A percentile compares a stretch with the other conserved stretches of the same genome.
Evolutionary conservation across 2,113 vertebrate species (phyloP).

Genomic region (Mormyrus iriodes): DNA sequence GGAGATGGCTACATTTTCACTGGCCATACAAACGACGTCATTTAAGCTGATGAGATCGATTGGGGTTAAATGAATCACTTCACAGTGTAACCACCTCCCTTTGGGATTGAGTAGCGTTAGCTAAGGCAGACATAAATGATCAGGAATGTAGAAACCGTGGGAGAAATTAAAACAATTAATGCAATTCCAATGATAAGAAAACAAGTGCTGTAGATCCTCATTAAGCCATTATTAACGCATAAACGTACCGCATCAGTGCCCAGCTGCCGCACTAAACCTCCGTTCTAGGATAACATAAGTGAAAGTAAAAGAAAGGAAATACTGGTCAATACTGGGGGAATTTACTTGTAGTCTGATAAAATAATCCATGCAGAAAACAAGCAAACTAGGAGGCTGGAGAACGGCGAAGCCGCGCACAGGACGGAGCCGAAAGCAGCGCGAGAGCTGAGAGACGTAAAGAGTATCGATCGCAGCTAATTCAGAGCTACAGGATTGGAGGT

Average conservation of each 20-base stretch:
- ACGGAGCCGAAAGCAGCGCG: neutral
- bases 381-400: neutral
- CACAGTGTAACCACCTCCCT: neutral
- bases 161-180: neutral
- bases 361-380: neutral
- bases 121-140: neutral
- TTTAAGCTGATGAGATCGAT: neutral
- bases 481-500: neutral
- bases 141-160: too few relatives aligned
- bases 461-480: neutral
- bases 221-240: neutral
- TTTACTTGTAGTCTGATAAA: neutral
- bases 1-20: neutral
- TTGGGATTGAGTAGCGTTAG: neutral
- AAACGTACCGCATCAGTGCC: neutral
- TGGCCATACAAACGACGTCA: neutral
- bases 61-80: conserved; percentile 8
- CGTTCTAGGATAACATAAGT: neutral
- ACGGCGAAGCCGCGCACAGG: neutral
- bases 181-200: neutral
- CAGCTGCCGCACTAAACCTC: neutral
- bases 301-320: neutral
- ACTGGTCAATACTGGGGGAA: neutral
- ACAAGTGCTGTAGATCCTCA: neutral
- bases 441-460: neutral